Base-by-base conservation (phyloP, 2,113 vertebrate genomes). In the Empidonax alnorum region DNA sequence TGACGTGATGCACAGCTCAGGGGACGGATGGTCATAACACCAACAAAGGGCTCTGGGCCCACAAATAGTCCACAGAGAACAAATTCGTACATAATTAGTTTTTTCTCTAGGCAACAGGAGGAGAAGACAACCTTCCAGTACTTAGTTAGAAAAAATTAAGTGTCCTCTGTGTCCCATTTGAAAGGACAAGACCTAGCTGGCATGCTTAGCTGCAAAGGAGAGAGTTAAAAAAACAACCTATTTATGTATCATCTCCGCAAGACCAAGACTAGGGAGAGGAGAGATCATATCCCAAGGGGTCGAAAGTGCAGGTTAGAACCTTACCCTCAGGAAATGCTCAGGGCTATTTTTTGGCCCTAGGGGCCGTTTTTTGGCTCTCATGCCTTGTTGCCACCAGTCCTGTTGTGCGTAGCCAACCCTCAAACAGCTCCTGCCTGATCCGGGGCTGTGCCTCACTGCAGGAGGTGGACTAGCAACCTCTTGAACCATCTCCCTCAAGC, bases 41-140 rank as follows among this genome's bases (percentile, higher is more conserved):
- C 74, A 87, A 63, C 49, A 28, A 56, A 81, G 61, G 69, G 31
- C 75, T 62, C 59, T 23, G 13, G 65, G 33, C 50, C 53, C 67
- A 88, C 89, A 72, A 46, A 75, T 23, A 72, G 37, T 55, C 85
- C 80, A 50, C 18, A n/a, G 65, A 66, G 61, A 85, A 67, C 79
- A 67, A 71, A 95, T 59, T 24, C 4, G 2, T 61, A 55, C 5
- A 2, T 90, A 77, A 92, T 92, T 59, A 58, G 39, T 58, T 94
- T 97, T 90, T 91, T 89, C 88, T 88, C 92, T 25, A 96, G 46
- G 87, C 93, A 97, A 93, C 90, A 27, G 50, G 27, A 90, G 53
- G 22, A 49, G 9, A 87, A 59, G 44, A 86, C 27, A 83, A 86
- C 25, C 76, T 87, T 44, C 21, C 23, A 59, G 8, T 65, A 81